Evolutionary conservation across 2,797 vertebrate species (phyloP).

Genomic region (Cichlasoma orientale): DNA sequence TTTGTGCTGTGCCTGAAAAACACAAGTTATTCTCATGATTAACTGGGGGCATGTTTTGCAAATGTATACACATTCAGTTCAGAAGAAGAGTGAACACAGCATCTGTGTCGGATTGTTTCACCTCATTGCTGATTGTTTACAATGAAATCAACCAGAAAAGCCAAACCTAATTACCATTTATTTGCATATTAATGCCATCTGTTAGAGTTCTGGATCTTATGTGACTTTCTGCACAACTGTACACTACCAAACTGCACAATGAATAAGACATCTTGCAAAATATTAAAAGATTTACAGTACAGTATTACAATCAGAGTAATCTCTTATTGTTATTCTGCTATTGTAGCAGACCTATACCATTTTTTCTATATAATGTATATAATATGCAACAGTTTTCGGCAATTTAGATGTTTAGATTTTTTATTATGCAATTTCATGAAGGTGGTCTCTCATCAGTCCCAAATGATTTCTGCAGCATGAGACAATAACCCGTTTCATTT

Average conservation of each 20-base stretch:
- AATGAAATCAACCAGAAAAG: neutral
- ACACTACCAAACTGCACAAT: neutral
- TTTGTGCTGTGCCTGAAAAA: conserved; percentile 94
- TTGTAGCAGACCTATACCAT: no score
- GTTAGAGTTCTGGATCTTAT: neutral
- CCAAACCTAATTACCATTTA: conserved; percentile 14
- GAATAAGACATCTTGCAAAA: neutral
- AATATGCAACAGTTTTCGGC: neutral
- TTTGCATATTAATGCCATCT: neutral
- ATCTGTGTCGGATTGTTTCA: neutral
- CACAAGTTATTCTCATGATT: conserved; percentile 3
- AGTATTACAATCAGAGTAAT: neutral
- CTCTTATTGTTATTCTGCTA: neutral
- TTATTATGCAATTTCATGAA: neutral
- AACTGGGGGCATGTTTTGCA: neutral
- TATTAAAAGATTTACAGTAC: neutral
- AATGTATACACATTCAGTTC: neutral
- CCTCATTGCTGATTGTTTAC: neutral
- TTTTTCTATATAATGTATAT: neutral
- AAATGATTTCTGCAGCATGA: neutral
- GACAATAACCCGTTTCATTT: neutral
- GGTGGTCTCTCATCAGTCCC: neutral
- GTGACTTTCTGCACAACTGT: neutral
- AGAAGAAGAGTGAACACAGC: neutral
- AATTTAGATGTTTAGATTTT: neutral